Conservation (phyloP, 2,888 invertebrate genomes). For the Cryptus viduatorius region DNA sequence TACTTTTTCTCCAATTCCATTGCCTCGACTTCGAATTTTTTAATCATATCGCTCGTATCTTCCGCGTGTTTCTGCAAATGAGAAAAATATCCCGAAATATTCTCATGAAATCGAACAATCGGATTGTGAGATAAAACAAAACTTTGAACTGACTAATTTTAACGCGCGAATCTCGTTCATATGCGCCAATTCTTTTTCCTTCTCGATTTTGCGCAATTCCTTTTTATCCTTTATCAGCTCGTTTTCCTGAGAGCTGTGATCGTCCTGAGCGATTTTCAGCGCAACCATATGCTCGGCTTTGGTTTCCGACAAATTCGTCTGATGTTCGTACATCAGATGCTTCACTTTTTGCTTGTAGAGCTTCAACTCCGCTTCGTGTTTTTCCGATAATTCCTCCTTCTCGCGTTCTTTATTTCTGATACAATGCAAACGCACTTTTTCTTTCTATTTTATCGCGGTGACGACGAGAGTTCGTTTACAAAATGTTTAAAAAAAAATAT, state of each 20-base stretch:
- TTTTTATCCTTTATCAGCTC: conserved; percentile 92
- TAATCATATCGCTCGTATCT: conserved; percentile 87
- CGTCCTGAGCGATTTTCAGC: conserved; percentile 93
- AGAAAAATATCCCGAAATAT: not conserved
- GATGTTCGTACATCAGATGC: conserved; percentile 96
- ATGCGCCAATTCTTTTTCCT: conserved; percentile 90
- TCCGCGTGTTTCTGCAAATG: conserved; percentile 80
- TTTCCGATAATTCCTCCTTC: conserved; percentile 94
- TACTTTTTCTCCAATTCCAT: conserved; percentile 90
- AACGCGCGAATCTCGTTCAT: conserved; percentile 91
- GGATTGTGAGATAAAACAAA: too few relatives aligned
- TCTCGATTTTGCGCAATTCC: conserved; percentile 88
- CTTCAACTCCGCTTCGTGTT: conserved; percentile 94
- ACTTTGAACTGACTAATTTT: conserved; percentile 86
- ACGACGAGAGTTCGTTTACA: not conserved
- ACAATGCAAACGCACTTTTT: not conserved
- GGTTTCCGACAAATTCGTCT: conserved; percentile 93
- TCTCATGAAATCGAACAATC: not conserved
- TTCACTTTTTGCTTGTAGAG: conserved; percentile 97
- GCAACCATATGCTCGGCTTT: conserved; percentile 94
- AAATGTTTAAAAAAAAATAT: not conserved
- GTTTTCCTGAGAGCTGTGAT: conserved; percentile 91
- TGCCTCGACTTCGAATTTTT: conserved; percentile 89
- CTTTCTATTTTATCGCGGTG: not conserved
- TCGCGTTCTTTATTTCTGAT: conserved; percentile 92